phyloP scores from a whole-genome alignment of 2,888 invertebrate genomes.

The Orthosia incerta region DNA sequence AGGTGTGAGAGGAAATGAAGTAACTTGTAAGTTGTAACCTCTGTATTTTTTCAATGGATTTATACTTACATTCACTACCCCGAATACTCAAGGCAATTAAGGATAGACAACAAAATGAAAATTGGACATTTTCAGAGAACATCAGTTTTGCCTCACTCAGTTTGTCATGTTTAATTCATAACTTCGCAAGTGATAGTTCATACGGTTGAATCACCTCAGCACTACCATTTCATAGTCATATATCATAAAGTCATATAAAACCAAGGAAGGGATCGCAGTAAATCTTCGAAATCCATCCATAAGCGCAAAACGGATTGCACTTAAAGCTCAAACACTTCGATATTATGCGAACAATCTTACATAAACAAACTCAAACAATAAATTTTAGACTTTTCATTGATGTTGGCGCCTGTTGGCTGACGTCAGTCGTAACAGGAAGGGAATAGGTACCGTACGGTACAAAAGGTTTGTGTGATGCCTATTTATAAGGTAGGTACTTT shows the following conservation, averaged over 20 bases:
- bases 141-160: constrained; percentile 4
- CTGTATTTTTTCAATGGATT: neutral
- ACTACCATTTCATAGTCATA: constrained; percentile 73
- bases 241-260: constrained; percentile 79
- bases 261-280: constrained; percentile 82
- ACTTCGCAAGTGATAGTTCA: constrained; percentile 42
- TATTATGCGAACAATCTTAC: constrained; percentile 58
- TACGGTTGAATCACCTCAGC: constrained; percentile 73
- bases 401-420: constrained; percentile 50
- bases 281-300: constrained; percentile 81
- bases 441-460: neutral
- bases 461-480: neutral
- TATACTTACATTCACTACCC: neutral
- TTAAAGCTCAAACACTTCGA: constrained; percentile 71
- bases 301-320: constrained; percentile 78
- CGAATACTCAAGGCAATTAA: neutral
- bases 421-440: constrained; percentile 20
- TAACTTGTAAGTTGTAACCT: neutral
- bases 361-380: constrained; percentile 52
- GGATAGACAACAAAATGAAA: neutral
- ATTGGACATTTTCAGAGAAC: neutral
- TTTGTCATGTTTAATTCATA: constrained; percentile 43
- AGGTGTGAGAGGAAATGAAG: constrained; percentile 9
- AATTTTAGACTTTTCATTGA: constrained; percentile 49
- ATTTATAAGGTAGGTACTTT: neutral